Percentiles rank a stretch among this genome's conserved stretches.
Conservation (phyloP, 1,140 invertebrate species). For the Solenopsis invicta region DNA sequence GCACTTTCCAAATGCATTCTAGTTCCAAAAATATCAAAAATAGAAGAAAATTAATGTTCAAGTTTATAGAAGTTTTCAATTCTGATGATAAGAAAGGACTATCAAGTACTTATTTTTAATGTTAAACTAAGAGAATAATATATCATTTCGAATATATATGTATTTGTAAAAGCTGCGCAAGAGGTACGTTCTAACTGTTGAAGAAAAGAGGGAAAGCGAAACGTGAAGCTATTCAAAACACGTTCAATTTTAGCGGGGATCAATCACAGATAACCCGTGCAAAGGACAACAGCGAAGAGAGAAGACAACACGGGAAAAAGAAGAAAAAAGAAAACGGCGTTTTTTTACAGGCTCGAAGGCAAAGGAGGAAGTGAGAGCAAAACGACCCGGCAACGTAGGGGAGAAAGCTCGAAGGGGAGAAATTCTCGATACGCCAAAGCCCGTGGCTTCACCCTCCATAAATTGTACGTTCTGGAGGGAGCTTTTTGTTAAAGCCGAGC, state of each 20-base stretch:
- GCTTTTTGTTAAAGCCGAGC: conserved; percentile 70
- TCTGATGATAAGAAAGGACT: no score
- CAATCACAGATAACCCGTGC: neutral
- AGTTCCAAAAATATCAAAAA: no score
- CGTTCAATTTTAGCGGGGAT: conserved; percentile 21
- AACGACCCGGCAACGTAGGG: conserved; percentile 24
- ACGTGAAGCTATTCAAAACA: conserved; percentile 18
- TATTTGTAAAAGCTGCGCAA: neutral
- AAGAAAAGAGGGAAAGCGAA: neutral
- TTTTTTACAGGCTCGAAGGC: neutral
- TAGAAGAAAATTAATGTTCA: no score
- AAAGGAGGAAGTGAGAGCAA: neutral
- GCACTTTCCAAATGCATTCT: no score
- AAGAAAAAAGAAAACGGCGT: neutral
- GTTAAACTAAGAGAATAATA: no score
- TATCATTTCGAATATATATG: no score
- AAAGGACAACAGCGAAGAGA: conserved; percentile 16
- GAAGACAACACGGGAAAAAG: neutral
- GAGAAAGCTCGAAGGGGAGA: conserved; percentile 25
- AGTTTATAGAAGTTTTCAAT: no score
- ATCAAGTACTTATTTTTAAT: no score
- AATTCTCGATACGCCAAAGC: conserved; percentile 62
- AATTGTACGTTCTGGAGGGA: conserved; percentile 62
- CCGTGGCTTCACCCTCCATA: conserved; percentile 57
- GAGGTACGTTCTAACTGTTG: neutral